These are phyloP conservation scores for Hyposmocoma kahamanoa DNA, from an alignment of 1,140 invertebrate species.

Conservation along the genomic window DNA sequence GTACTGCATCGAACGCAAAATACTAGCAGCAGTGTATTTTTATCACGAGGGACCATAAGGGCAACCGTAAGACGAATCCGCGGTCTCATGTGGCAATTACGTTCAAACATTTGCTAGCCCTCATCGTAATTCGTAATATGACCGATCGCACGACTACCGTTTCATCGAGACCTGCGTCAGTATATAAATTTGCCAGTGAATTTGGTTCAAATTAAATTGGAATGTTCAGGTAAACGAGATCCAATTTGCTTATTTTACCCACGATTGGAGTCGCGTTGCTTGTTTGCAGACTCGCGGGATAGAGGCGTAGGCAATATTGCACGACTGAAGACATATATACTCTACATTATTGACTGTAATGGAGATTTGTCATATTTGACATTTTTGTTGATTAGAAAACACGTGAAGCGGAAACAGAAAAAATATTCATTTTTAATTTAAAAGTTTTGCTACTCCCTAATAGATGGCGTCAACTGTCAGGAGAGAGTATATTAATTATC, in stretches of 20 bases:
- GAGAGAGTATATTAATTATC: no score
- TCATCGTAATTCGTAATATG: slow-evolving; percentile 59
- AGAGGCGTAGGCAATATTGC: slow-evolving; percentile 37
- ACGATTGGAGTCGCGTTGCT: slow-evolving; percentile 48
- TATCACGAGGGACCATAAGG: slow-evolving; percentile 23
- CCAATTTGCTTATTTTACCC: slow-evolving; percentile 52
- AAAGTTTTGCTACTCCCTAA: no score
- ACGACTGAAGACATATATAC: neutral
- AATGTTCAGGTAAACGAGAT: slow-evolving; percentile 19
- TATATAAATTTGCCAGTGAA: no score
- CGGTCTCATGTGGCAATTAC: slow-evolving; percentile 63
- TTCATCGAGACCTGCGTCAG: slow-evolving; percentile 8
- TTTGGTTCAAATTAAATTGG: slow-evolving; percentile 23
- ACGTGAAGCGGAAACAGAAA: no score
- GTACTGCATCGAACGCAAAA: no score
- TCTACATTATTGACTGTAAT: no score
- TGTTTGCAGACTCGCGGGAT: slow-evolving; percentile 60
- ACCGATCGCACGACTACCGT: slow-evolving; percentile 19
- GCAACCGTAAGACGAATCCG: slow-evolving; percentile 40
- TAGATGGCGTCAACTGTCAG: no score
- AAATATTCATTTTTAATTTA: no score
- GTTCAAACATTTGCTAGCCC: slow-evolving; percentile 64
- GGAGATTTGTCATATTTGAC: no score
- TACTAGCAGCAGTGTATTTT: slow-evolving; percentile 11
- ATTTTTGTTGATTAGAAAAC: no score